phyloP scores from a whole-genome alignment of 1,140 invertebrate genomes.

The Pteromalus puparum region DNA sequence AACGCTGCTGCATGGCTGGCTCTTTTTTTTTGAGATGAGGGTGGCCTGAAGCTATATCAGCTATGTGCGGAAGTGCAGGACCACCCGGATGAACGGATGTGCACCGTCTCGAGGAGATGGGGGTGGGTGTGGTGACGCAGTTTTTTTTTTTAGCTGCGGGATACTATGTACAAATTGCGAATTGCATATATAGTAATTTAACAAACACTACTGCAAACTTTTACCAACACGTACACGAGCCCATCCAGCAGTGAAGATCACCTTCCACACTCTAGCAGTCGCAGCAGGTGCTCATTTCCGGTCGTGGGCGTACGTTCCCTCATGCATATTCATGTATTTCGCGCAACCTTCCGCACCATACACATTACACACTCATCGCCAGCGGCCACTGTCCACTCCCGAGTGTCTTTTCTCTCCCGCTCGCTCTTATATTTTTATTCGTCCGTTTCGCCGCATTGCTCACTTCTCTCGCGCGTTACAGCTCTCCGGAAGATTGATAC shows the following conservation, averaged over 20 bases:
- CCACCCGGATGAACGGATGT: background rate
- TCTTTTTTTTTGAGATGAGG: constrained; percentile 3
- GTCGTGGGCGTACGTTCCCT: constrained; percentile 62
- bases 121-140: too few relatives aligned
- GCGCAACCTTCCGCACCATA: constrained; percentile 13
- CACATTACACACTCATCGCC: constrained; percentile 58
- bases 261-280: background rate
- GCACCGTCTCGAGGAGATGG: too few relatives aligned
- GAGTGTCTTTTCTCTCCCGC: constrained; percentile 61
- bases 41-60: background rate
- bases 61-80: background rate
- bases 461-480: constrained; percentile 68
- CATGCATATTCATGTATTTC: constrained; percentile 64
- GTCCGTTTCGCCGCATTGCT: constrained; percentile 62
- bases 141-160: too few relatives aligned
- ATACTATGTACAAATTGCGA: too few relatives aligned
- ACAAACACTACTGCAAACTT: too few relatives aligned
- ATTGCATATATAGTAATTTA: too few relatives aligned
- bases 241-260: background rate
- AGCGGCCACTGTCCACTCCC: constrained; percentile 68
- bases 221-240: too few relatives aligned
- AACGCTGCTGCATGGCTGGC: background rate
- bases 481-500: constrained; percentile 29
- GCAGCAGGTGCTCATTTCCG: constrained; percentile 73
- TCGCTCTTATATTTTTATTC: constrained; percentile 46